A percentile compares a stretch with the other conserved stretches of the same genome.
These are phyloP conservation scores for Trissolcus japonicus DNA, from an alignment of 2,888 invertebrate genomes.

Conservation along the genomic window DNA sequence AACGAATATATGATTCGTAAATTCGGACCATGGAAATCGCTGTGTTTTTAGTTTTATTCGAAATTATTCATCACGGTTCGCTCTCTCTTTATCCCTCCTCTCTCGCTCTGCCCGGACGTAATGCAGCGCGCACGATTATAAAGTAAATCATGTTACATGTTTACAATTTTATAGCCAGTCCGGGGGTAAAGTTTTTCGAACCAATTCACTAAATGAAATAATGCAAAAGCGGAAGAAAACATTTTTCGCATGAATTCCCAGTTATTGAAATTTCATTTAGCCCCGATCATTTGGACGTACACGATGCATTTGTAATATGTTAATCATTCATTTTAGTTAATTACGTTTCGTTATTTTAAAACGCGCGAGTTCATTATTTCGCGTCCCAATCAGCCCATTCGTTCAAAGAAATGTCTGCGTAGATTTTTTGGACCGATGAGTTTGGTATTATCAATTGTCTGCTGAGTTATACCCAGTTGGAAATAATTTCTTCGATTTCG, in stretches of 20 bases:
- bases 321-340: constrained; percentile 54
- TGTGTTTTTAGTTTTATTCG: constrained; percentile 41
- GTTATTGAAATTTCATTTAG: constrained; percentile 36
- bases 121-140: constrained; percentile 41
- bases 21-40: constrained; percentile 39
- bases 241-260: background rate
- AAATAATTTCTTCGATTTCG: background rate
- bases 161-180: constrained; percentile 26
- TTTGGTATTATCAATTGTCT: background rate
- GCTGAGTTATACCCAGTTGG: background rate
- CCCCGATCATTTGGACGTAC: constrained; percentile 3
- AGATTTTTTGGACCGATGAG: background rate
- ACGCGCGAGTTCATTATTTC: constrained; percentile 26
- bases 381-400: background rate
- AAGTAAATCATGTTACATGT: constrained; percentile 52
- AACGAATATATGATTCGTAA: constrained; percentile 53
- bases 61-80: constrained; percentile 43
- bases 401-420: background rate
- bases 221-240: constrained; percentile 29
- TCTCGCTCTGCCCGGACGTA: constrained; percentile 15
- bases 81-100: background rate
- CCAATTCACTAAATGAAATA: constrained; percentile 18
- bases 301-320: constrained; percentile 43
- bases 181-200: constrained; percentile 29
- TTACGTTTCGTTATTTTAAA: constrained; percentile 42